Evolutionary conservation across 1,140 invertebrate genomes (phyloP).

Genomic region (Gonatopus flavifemur): DNA sequence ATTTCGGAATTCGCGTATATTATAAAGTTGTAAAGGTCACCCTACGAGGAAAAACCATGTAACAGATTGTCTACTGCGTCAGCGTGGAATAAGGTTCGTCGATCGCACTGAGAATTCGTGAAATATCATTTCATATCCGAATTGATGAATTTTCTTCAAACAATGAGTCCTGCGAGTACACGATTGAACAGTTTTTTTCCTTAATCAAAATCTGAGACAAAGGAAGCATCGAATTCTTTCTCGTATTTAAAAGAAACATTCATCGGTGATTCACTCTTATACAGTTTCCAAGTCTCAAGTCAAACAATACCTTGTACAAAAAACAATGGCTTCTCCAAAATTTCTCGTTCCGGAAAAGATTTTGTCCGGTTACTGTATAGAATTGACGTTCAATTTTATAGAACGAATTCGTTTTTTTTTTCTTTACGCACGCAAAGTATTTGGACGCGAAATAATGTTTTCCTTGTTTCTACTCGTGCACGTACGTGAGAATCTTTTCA

Average conservation of each 20-base stretch:
- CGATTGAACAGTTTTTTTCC: no score
- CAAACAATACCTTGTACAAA: no score
- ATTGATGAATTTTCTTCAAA: no score
- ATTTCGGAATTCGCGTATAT: neutral
- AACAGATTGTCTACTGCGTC: no score
- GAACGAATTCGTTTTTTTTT: neutral
- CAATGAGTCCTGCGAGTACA: no score
- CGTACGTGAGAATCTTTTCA: neutral
- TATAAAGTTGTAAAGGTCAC: neutral
- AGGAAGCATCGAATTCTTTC: no score
- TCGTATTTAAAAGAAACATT: no score
- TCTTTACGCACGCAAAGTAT: neutral
- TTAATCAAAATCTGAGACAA: no score
- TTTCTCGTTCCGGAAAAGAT: conserved; percentile 10
- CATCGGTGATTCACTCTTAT: no score
- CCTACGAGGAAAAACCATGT: neutral
- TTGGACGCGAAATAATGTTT: neutral
- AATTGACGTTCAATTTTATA: neutral
- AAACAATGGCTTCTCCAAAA: no score
- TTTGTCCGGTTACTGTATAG: neutral
- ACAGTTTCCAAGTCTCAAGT: no score
- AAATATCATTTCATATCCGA: no score
- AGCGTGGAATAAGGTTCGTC: conserved; percentile 1
- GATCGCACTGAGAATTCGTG: neutral
- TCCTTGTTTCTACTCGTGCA: neutral